Evolutionary conservation across 2,113 vertebrate species (phyloP), one percentile per base, ranked within the genome.

Genomic region (Grus americana): DNA sequence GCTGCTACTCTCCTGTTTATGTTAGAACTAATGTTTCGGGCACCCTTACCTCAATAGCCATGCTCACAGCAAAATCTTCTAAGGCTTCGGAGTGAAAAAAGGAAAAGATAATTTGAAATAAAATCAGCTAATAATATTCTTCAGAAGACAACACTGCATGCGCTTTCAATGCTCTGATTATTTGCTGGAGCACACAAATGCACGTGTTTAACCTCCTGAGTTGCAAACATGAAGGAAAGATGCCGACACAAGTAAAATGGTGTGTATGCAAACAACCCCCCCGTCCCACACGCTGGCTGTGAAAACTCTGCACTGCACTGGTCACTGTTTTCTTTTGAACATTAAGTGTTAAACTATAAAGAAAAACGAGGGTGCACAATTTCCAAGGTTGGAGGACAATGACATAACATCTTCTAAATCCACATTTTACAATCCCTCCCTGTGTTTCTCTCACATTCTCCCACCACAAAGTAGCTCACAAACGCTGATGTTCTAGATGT

Each of bases 401-500:
- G 75, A 96, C 70, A 86, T 27, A 29, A n/a, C n/a, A 59, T 30
- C 84, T 76, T 57, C 89, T 75, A 44, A 87, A 88, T 92, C 78
- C 70, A 49, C 49, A 2, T 78, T 95, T 93, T 90, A 79, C 93
- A 95, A 74, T 81, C 94, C 86, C 82, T 96, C 75, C 81, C 86
- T 30, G 84, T 63, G 42, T 52, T 80, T 91, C 84, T 96, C 74
- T 92, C 92, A 72, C 68, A 21, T 90, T 95, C 73, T 68, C 88
- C 95, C 93, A 97, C 98, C 97, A 90, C 97, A 98, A 93, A 82
- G 81, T 27, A 78, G 80, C 86, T 95, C 95, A 79, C 34, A 46
- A 79, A 92, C 57, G 79, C 78, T 91, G 88, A 90, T 81, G 70
- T 61, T 97, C 72, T 93, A 96, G 92, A 90, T 66, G 95, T 96